Conservation (phyloP, 2,888 invertebrate genomes). For the Ochlodes sylvanus region DNA sequence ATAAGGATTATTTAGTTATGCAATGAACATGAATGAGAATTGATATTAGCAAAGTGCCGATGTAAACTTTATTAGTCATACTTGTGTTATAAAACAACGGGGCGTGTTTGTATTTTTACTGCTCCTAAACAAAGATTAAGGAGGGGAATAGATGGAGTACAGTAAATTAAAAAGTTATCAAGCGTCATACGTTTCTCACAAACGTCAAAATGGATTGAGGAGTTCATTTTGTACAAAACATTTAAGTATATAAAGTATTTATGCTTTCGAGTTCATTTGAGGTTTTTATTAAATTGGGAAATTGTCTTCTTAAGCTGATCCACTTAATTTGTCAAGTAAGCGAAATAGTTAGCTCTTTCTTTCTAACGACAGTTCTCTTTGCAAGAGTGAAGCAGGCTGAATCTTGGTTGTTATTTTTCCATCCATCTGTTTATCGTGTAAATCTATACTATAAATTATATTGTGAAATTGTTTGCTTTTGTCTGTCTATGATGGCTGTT, state of each 20-base stretch:
- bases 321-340: background rate
- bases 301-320: too few species aligned
- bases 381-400: background rate
- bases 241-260: too few species aligned
- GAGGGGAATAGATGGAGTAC: background rate
- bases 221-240: too few species aligned
- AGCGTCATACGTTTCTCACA: background rate
- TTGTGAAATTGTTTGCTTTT: slow-evolving; percentile 14
- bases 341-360: background rate
- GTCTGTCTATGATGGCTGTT: slow-evolving; percentile 35
- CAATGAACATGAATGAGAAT: slow-evolving; percentile 42
- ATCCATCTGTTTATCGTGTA: background rate
- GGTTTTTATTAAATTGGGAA: background rate
- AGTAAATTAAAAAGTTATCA: background rate
- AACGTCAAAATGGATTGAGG: too few species aligned
- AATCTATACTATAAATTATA: background rate
- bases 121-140: slow-evolving; percentile 35
- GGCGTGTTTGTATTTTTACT: slow-evolving; percentile 51
- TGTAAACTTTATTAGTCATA: slow-evolving; percentile 57
- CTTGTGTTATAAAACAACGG: slow-evolving; percentile 52
- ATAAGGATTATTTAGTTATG: slow-evolving; percentile 43
- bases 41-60: slow-evolving; percentile 48
- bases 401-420: background rate
- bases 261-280: too few species aligned
- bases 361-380: background rate